phyloP scores from a whole-genome alignment of 2,888 invertebrate species.

The Ormyrus nitidulus region DNA sequence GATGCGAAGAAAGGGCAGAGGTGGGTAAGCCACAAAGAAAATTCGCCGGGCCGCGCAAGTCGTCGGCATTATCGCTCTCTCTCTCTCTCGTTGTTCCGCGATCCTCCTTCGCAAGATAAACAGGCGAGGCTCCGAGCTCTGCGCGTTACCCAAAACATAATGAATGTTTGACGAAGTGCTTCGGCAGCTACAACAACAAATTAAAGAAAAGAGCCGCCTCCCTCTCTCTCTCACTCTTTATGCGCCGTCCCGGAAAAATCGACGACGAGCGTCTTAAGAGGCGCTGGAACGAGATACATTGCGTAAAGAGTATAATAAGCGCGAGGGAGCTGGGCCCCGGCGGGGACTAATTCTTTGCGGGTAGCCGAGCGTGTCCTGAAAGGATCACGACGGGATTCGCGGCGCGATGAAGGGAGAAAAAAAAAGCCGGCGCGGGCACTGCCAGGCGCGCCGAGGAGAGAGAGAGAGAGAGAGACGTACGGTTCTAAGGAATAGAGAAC shows the following conservation, averaged over 20 bases:
- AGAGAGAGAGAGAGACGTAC: background rate
- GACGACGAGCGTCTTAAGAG: slow-evolving; percentile 8
- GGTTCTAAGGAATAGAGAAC: no score
- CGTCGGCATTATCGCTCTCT: slow-evolving; percentile 1
- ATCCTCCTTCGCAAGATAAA: slow-evolving; percentile 15
- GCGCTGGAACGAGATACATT: slow-evolving; percentile 63
- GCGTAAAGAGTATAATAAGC: slow-evolving; percentile 74
- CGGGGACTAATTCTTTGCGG: slow-evolving; percentile 69
- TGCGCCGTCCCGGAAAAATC: slow-evolving; percentile 43
- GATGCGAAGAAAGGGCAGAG: background rate
- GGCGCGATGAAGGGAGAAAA: background rate
- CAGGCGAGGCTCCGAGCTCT: background rate
- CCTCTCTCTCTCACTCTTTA: slow-evolving; percentile 5
- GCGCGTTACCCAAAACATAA: slow-evolving; percentile 72
- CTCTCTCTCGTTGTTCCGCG: background rate
- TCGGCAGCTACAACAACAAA: slow-evolving; percentile 74
- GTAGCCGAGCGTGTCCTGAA: slow-evolving; percentile 74
- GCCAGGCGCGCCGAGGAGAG: slow-evolving; percentile 9
- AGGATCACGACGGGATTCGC: slow-evolving; percentile 56
- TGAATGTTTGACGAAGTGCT: slow-evolving; percentile 71
- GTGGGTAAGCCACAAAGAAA: slow-evolving; percentile 21
- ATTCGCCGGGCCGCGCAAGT: background rate
- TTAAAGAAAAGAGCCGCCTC: slow-evolving; percentile 63
- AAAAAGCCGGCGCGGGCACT: background rate
- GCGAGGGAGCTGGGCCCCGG: slow-evolving; percentile 62